Evolutionary conservation across 2,888 invertebrate genomes (phyloP).

Genomic region (Halictus quadricinctus): DNA sequence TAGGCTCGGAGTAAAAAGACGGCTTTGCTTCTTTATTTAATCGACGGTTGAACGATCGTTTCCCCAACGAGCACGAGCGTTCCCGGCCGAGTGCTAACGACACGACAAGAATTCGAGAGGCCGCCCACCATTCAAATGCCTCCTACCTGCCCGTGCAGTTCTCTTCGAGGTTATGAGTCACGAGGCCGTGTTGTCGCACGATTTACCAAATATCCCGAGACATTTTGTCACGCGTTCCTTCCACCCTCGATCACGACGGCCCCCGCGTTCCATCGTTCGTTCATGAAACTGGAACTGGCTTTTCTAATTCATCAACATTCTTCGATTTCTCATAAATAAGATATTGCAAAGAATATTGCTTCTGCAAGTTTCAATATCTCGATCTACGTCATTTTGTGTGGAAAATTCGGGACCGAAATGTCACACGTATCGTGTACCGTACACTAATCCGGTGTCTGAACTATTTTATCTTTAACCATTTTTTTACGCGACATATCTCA

Average conservation of each 20-base stretch:
- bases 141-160: constrained; percentile 48
- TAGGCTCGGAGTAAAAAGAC: background rate
- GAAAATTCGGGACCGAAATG: no score
- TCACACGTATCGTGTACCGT: no score
- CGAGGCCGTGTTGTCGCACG: constrained; percentile 44
- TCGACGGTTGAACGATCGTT: constrained; percentile 23
- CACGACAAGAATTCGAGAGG: constrained; percentile 62
- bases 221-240: constrained; percentile 50
- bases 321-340: background rate
- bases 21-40: constrained; percentile 4
- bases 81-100: constrained; percentile 43
- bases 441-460: background rate
- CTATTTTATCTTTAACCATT: background rate
- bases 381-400: no score
- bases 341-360: background rate
- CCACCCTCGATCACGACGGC: constrained; percentile 29
- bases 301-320: background rate
- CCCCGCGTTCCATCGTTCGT: background rate
- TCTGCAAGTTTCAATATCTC: no score
- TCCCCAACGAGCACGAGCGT: constrained; percentile 12
- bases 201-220: constrained; percentile 48
- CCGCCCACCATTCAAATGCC: constrained; percentile 64
- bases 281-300: background rate
- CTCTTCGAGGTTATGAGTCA: constrained; percentile 59
- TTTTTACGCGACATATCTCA: background rate